A percentile compares a stretch with the other conserved stretches of the same genome.
Conservation (phyloP, 2,797 vertebrate species). For the Tragopan temminckii region DNA sequence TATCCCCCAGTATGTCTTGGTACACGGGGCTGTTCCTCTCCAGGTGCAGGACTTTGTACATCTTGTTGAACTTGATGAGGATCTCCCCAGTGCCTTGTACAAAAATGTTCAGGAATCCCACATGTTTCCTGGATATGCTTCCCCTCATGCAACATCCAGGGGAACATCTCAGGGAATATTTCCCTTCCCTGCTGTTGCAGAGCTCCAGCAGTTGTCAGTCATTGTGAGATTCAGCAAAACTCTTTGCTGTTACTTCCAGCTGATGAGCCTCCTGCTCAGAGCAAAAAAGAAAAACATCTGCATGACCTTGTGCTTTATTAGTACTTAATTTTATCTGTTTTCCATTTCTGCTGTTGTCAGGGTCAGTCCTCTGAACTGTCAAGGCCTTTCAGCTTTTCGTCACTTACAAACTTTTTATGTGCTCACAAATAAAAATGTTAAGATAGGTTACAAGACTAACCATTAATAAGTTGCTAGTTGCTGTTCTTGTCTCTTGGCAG, state of each 20-base stretch:
- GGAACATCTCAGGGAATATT: constrained; percentile 44
- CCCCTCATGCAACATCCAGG: constrained; percentile 70
- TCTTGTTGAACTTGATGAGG: background rate
- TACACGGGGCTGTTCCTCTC: background rate
- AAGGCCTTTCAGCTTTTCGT: constrained; percentile 51
- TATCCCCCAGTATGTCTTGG: background rate
- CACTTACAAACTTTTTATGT: background rate
- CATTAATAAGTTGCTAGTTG: constrained; percentile 17
- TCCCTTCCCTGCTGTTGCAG: constrained; percentile 33
- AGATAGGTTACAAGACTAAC: background rate
- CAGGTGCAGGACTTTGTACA: background rate
- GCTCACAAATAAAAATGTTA: constrained; percentile 21
- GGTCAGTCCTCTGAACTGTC: constrained; percentile 49
- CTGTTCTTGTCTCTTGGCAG: background rate
- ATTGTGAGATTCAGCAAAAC: constrained; percentile 54
- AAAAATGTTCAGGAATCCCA: constrained; percentile 62
- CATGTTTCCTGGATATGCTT: constrained; percentile 67
- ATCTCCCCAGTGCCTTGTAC: constrained; percentile 63
- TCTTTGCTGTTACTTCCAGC: constrained; percentile 48
- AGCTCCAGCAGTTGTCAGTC: constrained; percentile 37
- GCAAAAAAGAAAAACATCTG: constrained; percentile 44
- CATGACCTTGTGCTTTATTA: constrained; percentile 72
- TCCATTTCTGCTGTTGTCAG: constrained; percentile 50
- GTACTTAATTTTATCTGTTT: constrained; percentile 26
- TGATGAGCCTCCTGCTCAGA: constrained; percentile 36